Conservation (phyloP, 1,140 invertebrate species). For the Formica exsecta region DNA sequence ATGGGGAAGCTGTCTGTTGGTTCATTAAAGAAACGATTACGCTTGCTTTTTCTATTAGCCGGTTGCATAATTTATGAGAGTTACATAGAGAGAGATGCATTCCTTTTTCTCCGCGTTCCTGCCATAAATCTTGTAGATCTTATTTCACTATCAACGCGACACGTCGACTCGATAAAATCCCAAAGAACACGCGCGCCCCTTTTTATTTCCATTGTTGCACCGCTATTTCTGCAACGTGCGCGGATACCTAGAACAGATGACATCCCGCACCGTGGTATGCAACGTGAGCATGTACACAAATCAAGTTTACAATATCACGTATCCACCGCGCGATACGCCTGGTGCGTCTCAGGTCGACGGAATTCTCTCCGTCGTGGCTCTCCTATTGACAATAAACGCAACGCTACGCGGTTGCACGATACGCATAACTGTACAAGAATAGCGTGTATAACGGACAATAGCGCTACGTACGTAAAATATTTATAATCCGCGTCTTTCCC, state of each 20-base stretch:
- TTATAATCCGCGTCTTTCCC: constrained; percentile 23
- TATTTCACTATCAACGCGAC: background rate
- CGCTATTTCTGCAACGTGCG: constrained; percentile 47
- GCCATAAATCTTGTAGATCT: constrained; percentile 5
- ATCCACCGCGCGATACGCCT: constrained; percentile 1
- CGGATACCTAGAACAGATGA: constrained; percentile 12
- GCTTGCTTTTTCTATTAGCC: background rate
- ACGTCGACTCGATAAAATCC: background rate
- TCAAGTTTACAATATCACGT: constrained; percentile 56
- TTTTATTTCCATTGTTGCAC: constrained; percentile 29
- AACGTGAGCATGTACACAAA: constrained; percentile 49
- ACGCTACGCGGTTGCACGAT: constrained; percentile 39
- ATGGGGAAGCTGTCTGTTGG: constrained; percentile 2
- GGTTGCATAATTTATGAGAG: background rate
- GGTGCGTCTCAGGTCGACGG: constrained; percentile 45
- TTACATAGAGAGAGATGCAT: background rate
- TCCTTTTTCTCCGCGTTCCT: background rate
- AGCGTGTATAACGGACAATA: constrained; percentile 21
- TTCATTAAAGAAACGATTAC: constrained; percentile 18
- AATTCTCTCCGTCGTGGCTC: constrained; percentile 3
- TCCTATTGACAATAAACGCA: constrained; percentile 42
- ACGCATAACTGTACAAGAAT: constrained; percentile 52
- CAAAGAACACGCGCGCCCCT: constrained; percentile 1
- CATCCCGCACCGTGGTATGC: constrained; percentile 29
- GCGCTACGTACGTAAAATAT: constrained; percentile 43